Evolutionary conservation across 2,113 vertebrate genomes (phyloP).

Genomic region (Cavia aperea): DNA sequence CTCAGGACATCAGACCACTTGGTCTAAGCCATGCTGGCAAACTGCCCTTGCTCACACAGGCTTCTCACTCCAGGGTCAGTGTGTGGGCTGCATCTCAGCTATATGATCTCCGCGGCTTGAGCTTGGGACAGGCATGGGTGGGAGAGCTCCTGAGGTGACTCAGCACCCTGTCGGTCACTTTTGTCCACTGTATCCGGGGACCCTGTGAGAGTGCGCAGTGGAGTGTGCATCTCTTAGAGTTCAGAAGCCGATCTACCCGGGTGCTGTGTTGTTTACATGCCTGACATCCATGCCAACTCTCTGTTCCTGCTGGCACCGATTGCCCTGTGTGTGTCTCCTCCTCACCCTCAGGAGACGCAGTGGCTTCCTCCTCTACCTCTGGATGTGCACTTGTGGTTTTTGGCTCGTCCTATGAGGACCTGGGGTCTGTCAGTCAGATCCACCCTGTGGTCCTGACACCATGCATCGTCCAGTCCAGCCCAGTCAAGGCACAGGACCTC

Average conservation of each 20-base stretch:
- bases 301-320: neutral
- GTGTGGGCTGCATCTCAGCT: neutral
- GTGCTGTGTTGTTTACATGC: neutral
- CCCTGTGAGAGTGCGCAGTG: neutral
- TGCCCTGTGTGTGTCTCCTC: neutral
- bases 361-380: neutral
- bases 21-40: neutral
- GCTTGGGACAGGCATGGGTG: neutral
- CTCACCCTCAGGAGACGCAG: fast-evolving
- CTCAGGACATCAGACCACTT: neutral
- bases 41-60: neutral
- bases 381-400: neutral
- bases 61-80: neutral
- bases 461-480: neutral
- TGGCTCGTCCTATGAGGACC: neutral
- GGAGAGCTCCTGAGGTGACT: neutral
- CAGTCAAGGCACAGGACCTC: neutral
- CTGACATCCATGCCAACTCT: neutral
- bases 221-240: neutral
- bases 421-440: neutral
- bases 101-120: fast-evolving
- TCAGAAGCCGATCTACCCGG: neutral
- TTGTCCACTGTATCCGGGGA: neutral
- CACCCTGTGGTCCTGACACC: fast-evolving
- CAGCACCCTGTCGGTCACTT: neutral